Percentiles rank a stretch among this genome's conserved stretches.
These are phyloP conservation scores for Porphyrio hochstetteri DNA, from an alignment of 2,113 vertebrate genomes.

Conservation along the genomic window DNA sequence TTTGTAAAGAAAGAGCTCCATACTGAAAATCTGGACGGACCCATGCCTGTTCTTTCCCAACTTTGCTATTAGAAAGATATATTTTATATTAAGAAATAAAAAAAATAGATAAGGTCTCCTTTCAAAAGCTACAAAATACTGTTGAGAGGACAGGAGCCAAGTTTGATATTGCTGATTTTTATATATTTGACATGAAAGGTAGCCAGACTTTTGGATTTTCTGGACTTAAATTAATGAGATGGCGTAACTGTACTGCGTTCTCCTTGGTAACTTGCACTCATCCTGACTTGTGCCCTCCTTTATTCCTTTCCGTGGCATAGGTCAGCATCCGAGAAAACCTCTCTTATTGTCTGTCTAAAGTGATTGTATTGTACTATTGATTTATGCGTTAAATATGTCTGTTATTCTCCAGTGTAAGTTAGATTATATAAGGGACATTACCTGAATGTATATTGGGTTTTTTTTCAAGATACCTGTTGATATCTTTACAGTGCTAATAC, in stretches of 20 bases:
- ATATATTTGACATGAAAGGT: background rate
- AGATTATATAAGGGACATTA: background rate
- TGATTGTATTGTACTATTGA: background rate
- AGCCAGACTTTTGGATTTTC: background rate
- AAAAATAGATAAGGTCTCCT: background rate
- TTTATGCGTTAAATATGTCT: background rate
- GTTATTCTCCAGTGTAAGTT: background rate
- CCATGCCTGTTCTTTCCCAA: background rate
- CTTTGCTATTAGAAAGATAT: background rate
- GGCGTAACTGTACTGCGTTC: background rate
- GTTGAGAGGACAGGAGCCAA: background rate
- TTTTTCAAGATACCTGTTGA: background rate
- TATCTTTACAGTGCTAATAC: background rate
- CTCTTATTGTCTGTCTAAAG: background rate
- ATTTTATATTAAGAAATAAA: background rate
- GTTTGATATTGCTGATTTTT: constrained; percentile 6
- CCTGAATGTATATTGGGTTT: background rate
- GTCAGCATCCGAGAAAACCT: background rate
- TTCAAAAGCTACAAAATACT: background rate
- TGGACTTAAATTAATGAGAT: background rate
- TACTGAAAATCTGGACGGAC: background rate
- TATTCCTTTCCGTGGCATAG: background rate
- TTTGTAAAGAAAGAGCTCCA: background rate
- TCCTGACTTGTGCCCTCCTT: background rate
- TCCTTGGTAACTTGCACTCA: background rate